These are phyloP conservation scores for Aspidiotus rigidus DNA, from an alignment of 2,888 invertebrate genomes.

Conservation along the genomic window DNA sequence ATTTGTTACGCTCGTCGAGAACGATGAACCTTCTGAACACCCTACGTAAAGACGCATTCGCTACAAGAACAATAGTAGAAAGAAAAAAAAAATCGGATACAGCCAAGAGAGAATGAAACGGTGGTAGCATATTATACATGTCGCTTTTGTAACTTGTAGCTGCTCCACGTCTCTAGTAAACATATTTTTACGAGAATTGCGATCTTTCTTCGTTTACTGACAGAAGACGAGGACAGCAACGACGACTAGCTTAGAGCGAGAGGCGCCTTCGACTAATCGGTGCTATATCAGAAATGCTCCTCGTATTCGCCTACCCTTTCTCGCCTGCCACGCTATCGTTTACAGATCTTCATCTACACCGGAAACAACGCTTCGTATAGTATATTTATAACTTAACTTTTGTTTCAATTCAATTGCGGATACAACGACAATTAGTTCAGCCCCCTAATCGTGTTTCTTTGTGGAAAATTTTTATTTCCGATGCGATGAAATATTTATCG, in stretches of 20 bases:
- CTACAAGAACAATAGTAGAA: background rate
- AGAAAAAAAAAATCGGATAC: slow-evolving; percentile 7
- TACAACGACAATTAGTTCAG: slow-evolving; percentile 31
- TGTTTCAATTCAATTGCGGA: slow-evolving; percentile 33
- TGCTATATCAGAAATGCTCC: slow-evolving; percentile 19
- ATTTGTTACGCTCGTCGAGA: too few relatives aligned
- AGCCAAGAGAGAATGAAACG: slow-evolving; percentile 22
- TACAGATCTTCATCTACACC: slow-evolving; percentile 30
- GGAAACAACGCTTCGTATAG: slow-evolving; percentile 29
- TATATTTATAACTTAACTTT: slow-evolving; percentile 32
- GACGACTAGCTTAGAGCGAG: slow-evolving; percentile 25
- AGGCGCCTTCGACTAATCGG: slow-evolving; percentile 30
- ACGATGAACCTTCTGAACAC: slow-evolving; percentile 1
- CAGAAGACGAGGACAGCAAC: slow-evolving; percentile 1
- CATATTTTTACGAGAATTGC: slow-evolving; percentile 23
- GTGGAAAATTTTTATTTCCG: slow-evolving; percentile 25
- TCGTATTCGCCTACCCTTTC: slow-evolving; percentile 4
- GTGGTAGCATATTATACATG: slow-evolving; percentile 29
- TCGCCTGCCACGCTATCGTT: background rate
- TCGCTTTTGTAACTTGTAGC: slow-evolving; percentile 28
- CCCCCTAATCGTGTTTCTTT: slow-evolving; percentile 29
- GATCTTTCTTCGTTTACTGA: slow-evolving; percentile 14
- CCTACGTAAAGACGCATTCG: background rate
- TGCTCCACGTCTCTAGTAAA: slow-evolving; percentile 14
- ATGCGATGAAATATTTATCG: slow-evolving; percentile 22